A percentile compares a stretch with the other conserved stretches of the same genome.
Conservation (phyloP, 2,797 vertebrate genomes). For the Euthynnus affinis region DNA sequence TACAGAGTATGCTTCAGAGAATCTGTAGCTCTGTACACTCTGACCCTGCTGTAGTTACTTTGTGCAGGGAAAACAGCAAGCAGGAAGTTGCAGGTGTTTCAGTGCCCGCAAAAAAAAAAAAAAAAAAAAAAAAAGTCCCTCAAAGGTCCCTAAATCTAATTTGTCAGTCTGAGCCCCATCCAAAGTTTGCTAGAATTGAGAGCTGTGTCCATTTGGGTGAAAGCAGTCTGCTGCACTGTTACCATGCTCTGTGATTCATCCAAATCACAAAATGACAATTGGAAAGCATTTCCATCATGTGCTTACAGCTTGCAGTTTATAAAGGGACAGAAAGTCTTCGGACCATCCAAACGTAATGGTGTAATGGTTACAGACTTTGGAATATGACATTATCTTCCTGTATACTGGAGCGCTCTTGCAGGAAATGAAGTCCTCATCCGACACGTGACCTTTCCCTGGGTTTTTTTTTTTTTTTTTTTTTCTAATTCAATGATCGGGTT, state of each 20-base stretch:
- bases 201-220: not conserved
- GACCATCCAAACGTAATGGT: not conserved
- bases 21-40: constrained; percentile 3
- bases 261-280: constrained; percentile 4
- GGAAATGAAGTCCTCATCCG: constrained; percentile 15
- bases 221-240: not conserved
- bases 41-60: constrained; percentile 39
- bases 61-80: constrained; percentile 13
- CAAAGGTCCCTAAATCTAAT: constrained; percentile 24
- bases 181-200: not conserved
- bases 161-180: not conserved
- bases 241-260: constrained; percentile 9
- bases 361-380: constrained; percentile 6
- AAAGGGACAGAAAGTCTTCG: constrained; percentile 5
- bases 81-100: not conserved
- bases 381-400: constrained; percentile 19
- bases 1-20: not conserved
- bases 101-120: not conserved
- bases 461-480: not conserved
- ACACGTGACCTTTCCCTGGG: not conserved
- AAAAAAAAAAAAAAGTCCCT: too few relatives aligned
- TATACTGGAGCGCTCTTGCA: not conserved
- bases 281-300: constrained; percentile 9
- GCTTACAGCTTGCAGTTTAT: not conserved
- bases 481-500: not conserved